Conservation (phyloP, 1,140 invertebrate species). For the Bombus sylvicola region DNA sequence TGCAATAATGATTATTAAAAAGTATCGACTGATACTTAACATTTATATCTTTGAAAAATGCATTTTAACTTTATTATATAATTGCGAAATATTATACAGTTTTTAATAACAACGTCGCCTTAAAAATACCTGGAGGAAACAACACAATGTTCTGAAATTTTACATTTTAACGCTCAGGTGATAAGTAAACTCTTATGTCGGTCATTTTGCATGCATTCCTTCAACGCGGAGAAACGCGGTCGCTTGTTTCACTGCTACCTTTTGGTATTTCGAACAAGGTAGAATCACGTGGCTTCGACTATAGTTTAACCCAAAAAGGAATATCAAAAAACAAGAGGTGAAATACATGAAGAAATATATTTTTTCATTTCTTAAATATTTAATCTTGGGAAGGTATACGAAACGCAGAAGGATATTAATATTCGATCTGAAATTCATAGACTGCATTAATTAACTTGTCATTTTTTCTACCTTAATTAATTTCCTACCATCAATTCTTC, state of each 20-base stretch:
- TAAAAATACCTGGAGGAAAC: background rate
- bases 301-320: background rate
- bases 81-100: background rate
- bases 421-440: background rate
- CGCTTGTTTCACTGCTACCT: slow-evolving; percentile 28
- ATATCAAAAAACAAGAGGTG: background rate
- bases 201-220: slow-evolving; percentile 51
- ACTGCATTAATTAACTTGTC: background rate
- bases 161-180: background rate
- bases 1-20: background rate
- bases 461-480: background rate
- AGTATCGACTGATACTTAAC: background rate
- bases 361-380: too few species aligned
- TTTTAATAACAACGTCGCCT: background rate
- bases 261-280: background rate
- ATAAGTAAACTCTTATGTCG: slow-evolving; percentile 4
- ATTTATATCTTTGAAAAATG: background rate
- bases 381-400: too few species aligned
- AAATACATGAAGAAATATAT: too few species aligned
- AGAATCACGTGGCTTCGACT: background rate
- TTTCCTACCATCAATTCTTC: too few species aligned
- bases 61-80: background rate
- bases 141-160: background rate
- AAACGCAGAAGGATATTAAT: background rate
- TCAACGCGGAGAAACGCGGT: slow-evolving; percentile 34